Percentiles rank a stretch among this genome's conserved stretches.
These are phyloP conservation scores for Chrysolina americana DNA, from an alignment of 2,888 invertebrate species.

Conservation along the genomic window DNA sequence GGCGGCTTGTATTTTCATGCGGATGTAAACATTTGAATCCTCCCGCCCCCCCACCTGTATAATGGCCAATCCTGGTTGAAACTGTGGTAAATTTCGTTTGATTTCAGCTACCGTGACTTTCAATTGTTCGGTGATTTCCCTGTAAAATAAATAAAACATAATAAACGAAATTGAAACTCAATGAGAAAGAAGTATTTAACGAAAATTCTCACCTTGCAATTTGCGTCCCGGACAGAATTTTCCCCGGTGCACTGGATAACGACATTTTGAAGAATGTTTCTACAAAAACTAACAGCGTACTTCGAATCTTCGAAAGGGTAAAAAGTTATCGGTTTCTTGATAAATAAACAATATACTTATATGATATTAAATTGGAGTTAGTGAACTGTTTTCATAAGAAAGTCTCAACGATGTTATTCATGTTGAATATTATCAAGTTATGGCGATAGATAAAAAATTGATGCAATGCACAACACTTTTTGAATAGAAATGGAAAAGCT, in stretches of 20 bases:
- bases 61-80: constrained; percentile 87
- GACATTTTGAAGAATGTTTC: constrained; percentile 27
- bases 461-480: too few relatives aligned
- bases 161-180: background rate
- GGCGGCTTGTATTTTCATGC: constrained; percentile 95
- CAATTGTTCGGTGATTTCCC: constrained; percentile 81
- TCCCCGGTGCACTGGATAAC: constrained; percentile 21
- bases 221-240: constrained; percentile 76
- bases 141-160: constrained; percentile 63
- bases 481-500: too few relatives aligned
- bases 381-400: too few relatives aligned
- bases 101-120: constrained; percentile 77
- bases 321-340: background rate
- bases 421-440: too few relatives aligned
- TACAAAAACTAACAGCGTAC: background rate
- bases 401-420: too few relatives aligned
- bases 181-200: too few relatives aligned
- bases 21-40: constrained; percentile 98
- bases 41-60: constrained; percentile 96
- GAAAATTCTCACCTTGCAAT: constrained; percentile 76
- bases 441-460: too few relatives aligned
- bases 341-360: too few relatives aligned
- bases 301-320: background rate
- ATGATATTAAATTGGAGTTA: too few relatives aligned
- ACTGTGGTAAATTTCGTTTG: constrained; percentile 74